phyloP scores from a whole-genome alignment of 2,113 vertebrate genomes.

The Erpornis zantholeuca region DNA sequence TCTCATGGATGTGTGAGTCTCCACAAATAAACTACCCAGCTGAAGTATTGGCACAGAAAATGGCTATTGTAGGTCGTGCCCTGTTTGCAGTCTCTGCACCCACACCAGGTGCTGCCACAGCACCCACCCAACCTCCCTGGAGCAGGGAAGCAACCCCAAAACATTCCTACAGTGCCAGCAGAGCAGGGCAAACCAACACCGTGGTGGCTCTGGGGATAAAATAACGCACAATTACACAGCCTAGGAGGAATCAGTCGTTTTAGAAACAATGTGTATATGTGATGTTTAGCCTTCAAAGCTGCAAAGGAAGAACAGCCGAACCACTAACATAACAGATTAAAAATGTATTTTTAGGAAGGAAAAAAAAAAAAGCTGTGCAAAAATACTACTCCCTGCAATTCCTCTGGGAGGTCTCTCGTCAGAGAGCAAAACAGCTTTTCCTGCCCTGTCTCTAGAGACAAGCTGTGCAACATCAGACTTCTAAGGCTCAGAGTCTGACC shows the following conservation, averaged over 20 bases:
- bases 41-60: not conserved
- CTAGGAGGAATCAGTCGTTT: not conserved
- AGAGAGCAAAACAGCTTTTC: not conserved
- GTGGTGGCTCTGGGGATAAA: not conserved
- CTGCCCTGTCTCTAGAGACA: not conserved
- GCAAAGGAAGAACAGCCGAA: not conserved
- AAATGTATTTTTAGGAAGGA: not conserved
- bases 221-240: not conserved
- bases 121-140: not conserved
- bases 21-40: not conserved
- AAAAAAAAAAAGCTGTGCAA: not conserved
- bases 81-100: not conserved
- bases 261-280: rapidly evolving
- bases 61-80: not conserved
- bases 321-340: not conserved
- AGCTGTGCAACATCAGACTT: not conserved
- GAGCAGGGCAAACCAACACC: not conserved
- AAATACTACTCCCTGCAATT: not conserved
- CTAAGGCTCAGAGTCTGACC: not conserved
- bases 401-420: not conserved
- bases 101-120: not conserved
- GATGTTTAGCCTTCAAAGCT: not conserved
- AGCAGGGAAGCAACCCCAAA: not conserved
- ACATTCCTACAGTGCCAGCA: not conserved
- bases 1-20: not conserved